Evolutionary conservation across 1,140 invertebrate genomes (phyloP).

Genomic region (Diplogasteroides magnus): DNA sequence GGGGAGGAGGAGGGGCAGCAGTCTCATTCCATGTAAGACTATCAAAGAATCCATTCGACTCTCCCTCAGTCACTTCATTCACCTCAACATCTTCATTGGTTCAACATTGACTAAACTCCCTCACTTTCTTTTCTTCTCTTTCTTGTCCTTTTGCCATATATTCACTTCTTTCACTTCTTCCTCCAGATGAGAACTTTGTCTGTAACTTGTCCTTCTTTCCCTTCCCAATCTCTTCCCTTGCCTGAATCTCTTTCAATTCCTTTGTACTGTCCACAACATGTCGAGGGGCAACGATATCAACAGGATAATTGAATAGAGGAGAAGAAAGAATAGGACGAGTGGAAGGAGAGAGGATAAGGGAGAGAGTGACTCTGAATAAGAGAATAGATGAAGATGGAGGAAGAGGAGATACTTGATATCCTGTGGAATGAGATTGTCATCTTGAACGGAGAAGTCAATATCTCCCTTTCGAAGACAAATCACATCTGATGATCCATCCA

Average conservation of each 20-base stretch:
- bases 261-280: not conserved
- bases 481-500: constrained; percentile 15
- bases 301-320: not conserved
- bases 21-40: not conserved
- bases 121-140: too few species aligned
- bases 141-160: too few species aligned
- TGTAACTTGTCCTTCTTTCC: too few species aligned
- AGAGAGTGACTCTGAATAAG: not conserved
- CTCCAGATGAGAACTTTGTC: too few species aligned
- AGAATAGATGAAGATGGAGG: too few species aligned
- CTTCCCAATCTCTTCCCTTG: too few species aligned
- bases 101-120: too few species aligned
- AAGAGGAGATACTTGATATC: constrained; percentile 15
- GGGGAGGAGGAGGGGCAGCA: not conserved
- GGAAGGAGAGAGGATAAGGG: not conserved
- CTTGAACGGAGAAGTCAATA: constrained; percentile 23
- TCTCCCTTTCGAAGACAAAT: constrained; percentile 25
- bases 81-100: too few species aligned
- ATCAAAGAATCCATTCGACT: not conserved
- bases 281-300: not conserved
- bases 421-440: constrained; percentile 22
- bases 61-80: too few species aligned
- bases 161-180: too few species aligned
- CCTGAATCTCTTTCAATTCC: not conserved
- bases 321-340: not conserved